Evolutionary conservation across 2,888 invertebrate genomes (phyloP).

Genomic region (Conistra vaccinii): DNA sequence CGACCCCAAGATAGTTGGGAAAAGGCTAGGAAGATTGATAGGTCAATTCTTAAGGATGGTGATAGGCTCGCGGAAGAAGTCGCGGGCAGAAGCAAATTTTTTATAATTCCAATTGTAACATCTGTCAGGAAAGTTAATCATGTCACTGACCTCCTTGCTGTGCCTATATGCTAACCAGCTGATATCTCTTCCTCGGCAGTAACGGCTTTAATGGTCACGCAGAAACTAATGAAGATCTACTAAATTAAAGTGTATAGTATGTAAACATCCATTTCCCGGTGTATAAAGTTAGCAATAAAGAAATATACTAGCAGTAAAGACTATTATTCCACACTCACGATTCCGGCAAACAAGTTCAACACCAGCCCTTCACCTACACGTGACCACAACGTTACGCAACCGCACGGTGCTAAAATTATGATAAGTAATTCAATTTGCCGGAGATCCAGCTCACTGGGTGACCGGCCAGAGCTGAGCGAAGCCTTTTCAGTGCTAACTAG

Average conservation of each 20-base stretch:
- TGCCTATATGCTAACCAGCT: background rate
- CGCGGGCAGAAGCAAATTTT: too few species aligned
- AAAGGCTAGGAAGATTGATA: too few species aligned
- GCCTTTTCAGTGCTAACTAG: slow-evolving; percentile 18
- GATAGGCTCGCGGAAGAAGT: too few species aligned
- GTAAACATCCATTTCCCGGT: too few species aligned
- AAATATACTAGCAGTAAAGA: too few species aligned
- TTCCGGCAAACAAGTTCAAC: background rate
- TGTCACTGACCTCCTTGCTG: too few species aligned
- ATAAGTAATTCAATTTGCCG: slow-evolving; percentile 39
- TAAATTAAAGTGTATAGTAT: background rate
- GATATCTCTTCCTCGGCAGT: background rate
- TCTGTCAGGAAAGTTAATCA: background rate
- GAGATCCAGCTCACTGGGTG: slow-evolving; percentile 4
- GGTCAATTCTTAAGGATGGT: too few species aligned
- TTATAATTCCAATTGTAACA: background rate
- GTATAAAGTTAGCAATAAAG: background rate
- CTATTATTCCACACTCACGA: background rate
- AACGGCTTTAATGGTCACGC: background rate
- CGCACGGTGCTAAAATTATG: background rate
- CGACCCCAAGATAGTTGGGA: too few species aligned
- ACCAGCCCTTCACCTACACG: slow-evolving; percentile 8
- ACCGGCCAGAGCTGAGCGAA: slow-evolving; percentile 21
- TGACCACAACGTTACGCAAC: background rate
- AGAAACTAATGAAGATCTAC: background rate